Evolutionary conservation across 2,113 vertebrate genomes (phyloP).

Genomic region (Pseudonaja textilis): DNA sequence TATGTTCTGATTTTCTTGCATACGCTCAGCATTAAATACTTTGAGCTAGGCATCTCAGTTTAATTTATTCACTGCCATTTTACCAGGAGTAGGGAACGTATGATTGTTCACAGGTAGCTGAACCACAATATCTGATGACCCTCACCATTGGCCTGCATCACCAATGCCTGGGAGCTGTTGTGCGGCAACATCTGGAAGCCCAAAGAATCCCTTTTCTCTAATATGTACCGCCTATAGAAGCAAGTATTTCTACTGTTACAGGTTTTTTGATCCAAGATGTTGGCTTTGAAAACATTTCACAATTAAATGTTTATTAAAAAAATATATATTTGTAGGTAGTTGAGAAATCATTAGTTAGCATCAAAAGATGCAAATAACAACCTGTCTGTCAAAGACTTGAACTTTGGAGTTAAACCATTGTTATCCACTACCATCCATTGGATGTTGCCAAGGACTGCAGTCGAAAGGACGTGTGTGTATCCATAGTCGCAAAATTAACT

Average conservation of each 20-base stretch:
- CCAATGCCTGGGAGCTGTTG: neutral
- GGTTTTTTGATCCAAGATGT: conserved; percentile 50
- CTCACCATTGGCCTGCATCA: neutral
- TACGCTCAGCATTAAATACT: conserved; percentile 59
- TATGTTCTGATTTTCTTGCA: conserved; percentile 62
- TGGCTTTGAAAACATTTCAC: conserved; percentile 52
- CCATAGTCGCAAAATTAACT: neutral
- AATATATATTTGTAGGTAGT: conserved; percentile 47
- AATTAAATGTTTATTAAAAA: conserved; percentile 62
- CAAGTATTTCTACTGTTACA: conserved; percentile 53
- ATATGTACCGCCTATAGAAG: conserved; percentile 66
- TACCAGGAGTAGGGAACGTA: neutral
- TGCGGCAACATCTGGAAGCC: neutral
- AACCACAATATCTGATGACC: neutral
- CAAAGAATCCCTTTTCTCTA: conserved; percentile 73
- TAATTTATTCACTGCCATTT: conserved; percentile 60
- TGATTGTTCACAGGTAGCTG: neutral
- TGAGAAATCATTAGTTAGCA: conserved; percentile 62
- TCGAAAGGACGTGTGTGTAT: conserved; percentile 39
- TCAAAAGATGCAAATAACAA: conserved; percentile 59
- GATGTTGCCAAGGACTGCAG: conserved; percentile 49
- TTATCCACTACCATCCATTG: conserved; percentile 43
- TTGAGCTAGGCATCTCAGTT: conserved; percentile 66
- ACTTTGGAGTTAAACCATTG: conserved; percentile 55
- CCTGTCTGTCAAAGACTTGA: conserved; percentile 60